Conservation (phyloP, 2,797 vertebrate species). For the Brachymystax lenok region DNA sequence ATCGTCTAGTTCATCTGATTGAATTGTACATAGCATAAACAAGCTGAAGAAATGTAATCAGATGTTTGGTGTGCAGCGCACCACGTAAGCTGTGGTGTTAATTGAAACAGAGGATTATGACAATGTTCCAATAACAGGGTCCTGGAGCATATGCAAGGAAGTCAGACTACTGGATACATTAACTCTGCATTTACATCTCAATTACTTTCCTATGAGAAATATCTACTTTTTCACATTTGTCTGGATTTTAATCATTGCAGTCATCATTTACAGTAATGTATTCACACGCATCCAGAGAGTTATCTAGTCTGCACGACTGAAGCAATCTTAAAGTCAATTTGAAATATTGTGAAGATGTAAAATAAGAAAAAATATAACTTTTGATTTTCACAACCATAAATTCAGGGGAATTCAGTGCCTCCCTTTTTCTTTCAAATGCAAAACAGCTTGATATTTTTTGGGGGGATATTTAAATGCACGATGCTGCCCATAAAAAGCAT, state of each 20-base stretch:
- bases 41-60: conserved; percentile 47
- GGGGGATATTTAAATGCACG: conserved; percentile 46
- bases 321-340: conserved; percentile 48
- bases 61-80: conserved; percentile 22
- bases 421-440: conserved; percentile 68
- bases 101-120: conserved; percentile 50
- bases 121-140: conserved; percentile 22
- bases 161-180: conserved; percentile 18
- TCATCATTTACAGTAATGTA: conserved; percentile 58
- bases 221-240: conserved; percentile 23
- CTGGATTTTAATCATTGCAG: conserved; percentile 51
- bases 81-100: conserved; percentile 32
- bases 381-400: conserved; percentile 62
- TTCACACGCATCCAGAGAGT: conserved; percentile 36
- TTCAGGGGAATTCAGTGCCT: conserved; percentile 49
- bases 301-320: conserved; percentile 26
- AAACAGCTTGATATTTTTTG: conserved; percentile 70
- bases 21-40: conserved; percentile 32
- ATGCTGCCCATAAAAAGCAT: conserved; percentile 52
- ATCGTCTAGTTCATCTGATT: conserved; percentile 30
- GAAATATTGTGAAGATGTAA: conserved; percentile 55
- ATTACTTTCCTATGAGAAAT: conserved; percentile 37
- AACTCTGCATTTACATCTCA: conserved; percentile 43
- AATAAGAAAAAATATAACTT: conserved; percentile 44
- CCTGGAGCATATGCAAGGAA: conserved; percentile 6